phyloP scores from a whole-genome alignment of 2,888 invertebrate species.

The Patella pellucida region DNA sequence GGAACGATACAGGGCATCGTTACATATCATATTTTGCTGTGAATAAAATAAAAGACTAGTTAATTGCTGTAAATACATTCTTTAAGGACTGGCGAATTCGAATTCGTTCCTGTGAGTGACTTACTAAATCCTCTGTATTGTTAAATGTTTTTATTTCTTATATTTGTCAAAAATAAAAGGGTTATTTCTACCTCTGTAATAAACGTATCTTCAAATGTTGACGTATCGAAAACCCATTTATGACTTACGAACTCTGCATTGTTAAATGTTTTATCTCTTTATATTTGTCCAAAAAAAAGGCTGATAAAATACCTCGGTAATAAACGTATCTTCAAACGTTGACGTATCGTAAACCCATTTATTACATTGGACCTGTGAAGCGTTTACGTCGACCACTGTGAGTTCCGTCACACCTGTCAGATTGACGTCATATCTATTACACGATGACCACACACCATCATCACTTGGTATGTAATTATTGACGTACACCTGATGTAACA shows the following conservation, averaged over 20 bases:
- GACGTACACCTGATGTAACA: not conserved
- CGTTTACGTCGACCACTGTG: not conserved
- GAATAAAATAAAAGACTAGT: not conserved
- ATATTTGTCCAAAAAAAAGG: too few relatives aligned
- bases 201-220: slow-evolving; percentile 9
- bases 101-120: not conserved
- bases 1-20: slow-evolving; percentile 26
- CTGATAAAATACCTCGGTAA: slow-evolving; percentile 21
- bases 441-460: not conserved
- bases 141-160: too few relatives aligned
- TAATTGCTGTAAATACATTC: too few relatives aligned
- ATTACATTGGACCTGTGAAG: not conserved
- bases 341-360: slow-evolving; percentile 20
- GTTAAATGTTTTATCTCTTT: too few relatives aligned
- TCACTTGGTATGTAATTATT: not conserved
- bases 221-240: slow-evolving; percentile 18
- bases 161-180: too few relatives aligned
- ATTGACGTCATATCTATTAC: not conserved
- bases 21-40: slow-evolving; percentile 40
- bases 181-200: slow-evolving; percentile 25
- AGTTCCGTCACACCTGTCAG: not conserved
- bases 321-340: slow-evolving; percentile 8
- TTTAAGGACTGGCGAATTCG: not conserved
- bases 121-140: too few relatives aligned
- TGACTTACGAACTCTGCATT: too few relatives aligned